A percentile compares a stretch with the other conserved stretches of the same genome.
These are phyloP conservation scores for Ellobius talpinus DNA, from an alignment of 2,113 vertebrate genomes.

Conservation along the genomic window DNA sequence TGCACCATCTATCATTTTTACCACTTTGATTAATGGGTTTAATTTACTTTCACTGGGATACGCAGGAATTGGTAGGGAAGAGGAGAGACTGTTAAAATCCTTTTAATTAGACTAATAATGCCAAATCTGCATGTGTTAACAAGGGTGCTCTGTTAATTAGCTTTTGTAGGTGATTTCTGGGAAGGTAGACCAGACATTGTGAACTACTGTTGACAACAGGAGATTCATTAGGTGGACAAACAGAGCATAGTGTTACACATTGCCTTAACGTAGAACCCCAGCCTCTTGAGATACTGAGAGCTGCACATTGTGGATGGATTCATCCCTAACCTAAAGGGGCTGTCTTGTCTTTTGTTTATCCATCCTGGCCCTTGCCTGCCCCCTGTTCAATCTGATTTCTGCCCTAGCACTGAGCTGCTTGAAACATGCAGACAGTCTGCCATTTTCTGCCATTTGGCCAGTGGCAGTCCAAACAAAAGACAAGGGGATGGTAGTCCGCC, in stretches of 20 bases:
- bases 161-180: conserved; percentile 83
- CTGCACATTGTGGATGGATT: conserved; percentile 60
- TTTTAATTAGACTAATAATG: conserved; percentile 90
- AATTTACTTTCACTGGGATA: conserved; percentile 87
- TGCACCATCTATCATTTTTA: conserved; percentile 84
- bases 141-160: conserved; percentile 86
- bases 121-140: conserved; percentile 87
- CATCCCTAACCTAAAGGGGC: background rate
- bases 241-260: conserved; percentile 81
- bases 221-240: conserved; percentile 84
- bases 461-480: background rate
- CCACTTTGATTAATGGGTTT: conserved; percentile 89
- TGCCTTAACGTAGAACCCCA: conserved; percentile 80
- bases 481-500: background rate
- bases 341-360: background rate
- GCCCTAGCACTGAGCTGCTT: background rate
- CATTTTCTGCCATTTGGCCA: background rate
- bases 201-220: conserved; percentile 74
- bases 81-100: conserved; percentile 83
- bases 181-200: conserved; percentile 79
- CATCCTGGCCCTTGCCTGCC: background rate
- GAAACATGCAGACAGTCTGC: background rate
- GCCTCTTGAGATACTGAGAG: conserved; percentile 74
- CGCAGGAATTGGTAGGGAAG: conserved; percentile 72
- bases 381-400: background rate